These are phyloP conservation scores for Allophyes oxyacanthae DNA, from an alignment of 2,888 invertebrate species.

Conservation along the genomic window DNA sequence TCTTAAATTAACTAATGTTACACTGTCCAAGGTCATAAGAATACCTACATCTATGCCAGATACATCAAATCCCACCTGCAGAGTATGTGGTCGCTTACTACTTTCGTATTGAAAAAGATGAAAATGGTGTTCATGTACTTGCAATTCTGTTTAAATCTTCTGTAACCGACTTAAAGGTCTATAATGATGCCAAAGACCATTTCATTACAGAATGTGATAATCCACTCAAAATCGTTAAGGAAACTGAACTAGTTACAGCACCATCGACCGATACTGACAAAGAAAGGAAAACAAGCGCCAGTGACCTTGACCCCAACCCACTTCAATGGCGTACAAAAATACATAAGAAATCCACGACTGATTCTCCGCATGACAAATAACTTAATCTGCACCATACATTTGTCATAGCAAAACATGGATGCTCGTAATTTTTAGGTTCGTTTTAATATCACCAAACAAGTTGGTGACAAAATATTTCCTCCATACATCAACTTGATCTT, in stretches of 20 bases:
- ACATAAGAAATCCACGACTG: conserved; percentile 16
- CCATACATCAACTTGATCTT: conserved; percentile 32
- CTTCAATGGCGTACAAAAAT: conserved; percentile 8
- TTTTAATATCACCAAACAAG: conserved; percentile 15
- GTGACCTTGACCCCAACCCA: conserved; percentile 23
- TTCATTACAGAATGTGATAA: too few relatives aligned
- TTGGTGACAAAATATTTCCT: conserved; percentile 28
- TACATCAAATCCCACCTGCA: too few relatives aligned
- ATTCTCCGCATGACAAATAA: conserved; percentile 26
- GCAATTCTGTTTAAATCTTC: not conserved
- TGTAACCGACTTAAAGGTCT: too few relatives aligned
- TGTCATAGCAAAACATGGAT: conserved; percentile 19
- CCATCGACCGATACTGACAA: not conserved
- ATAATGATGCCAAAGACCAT: too few relatives aligned
- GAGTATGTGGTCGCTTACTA: too few relatives aligned
- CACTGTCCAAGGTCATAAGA: too few relatives aligned
- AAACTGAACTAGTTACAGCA: not conserved
- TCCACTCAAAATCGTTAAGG: not conserved
- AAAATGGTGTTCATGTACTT: too few relatives aligned
- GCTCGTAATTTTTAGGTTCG: conserved; percentile 12
- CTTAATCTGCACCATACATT: conserved; percentile 21
- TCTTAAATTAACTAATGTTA: too few relatives aligned
- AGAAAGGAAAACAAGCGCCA: conserved; percentile 13
- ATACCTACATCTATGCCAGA: too few relatives aligned
- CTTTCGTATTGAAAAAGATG: too few relatives aligned